Evolutionary conservation across 2,888 invertebrate species (phyloP), one percentile per base, ranked within the genome.

Genomic region (Eupithecia dodoneata): DNA sequence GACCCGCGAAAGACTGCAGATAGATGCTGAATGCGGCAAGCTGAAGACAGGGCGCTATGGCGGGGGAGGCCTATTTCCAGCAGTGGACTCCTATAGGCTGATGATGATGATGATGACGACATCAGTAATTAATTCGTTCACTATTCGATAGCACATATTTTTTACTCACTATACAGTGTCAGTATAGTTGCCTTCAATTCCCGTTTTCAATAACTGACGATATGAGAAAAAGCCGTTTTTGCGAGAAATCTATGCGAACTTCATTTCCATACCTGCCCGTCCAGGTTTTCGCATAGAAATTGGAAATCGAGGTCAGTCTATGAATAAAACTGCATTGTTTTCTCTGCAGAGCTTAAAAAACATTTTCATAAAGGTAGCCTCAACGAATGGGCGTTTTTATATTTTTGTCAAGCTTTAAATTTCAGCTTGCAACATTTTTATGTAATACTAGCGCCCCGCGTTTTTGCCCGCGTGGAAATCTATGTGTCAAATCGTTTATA

Each of bases 251-350:
- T 30, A 74, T 78, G 73, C 70, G 49, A 55, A 66, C 72, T 72
- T 67, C 71, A 74, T 74, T 71, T 66, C 74, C 70, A 70, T 72
- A 45, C 47, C 47, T 49, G 67, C 47, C 18, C 18, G 71, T 74
- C 45, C 71, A 72, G 69, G 42, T 77, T 76, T 78, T 74, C 15
- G 66, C 67, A 79, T 71, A 55, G 74, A 75, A 79, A 79, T 76
- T 79, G 76, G 44, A 76, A 72, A 79, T 76, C 42, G 76, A 76
- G 78, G 78, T 74, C 79, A 74, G 49, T 75, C 74, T 66, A 72
- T 76, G 59, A 74, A 73, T 73, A 71, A 18, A 76, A 76, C 71
- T 74, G 66, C 66, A 66, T 73, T 74, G 78, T 70, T 76, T 74
- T 74, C 65, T 65, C 59, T 47, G 47, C 69, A 45, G 30, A 72